Evolutionary conservation across 2,113 vertebrate species (phyloP), one percentile per base, ranked within the genome.

Genomic region (Felis chaus): DNA sequence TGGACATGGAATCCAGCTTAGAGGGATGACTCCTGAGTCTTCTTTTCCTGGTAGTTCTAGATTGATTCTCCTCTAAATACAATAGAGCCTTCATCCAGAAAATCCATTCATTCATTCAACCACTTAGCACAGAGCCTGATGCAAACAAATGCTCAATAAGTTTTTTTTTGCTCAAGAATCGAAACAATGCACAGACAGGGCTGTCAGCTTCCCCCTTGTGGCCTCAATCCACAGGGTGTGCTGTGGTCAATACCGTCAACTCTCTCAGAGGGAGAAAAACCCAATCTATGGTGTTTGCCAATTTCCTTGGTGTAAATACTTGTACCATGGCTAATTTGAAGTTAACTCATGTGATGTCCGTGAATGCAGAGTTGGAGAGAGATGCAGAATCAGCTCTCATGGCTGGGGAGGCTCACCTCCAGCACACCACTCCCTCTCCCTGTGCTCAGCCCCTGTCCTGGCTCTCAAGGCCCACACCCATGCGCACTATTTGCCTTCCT

Each of bases 141-240:
- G 69, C 50, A 63, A 94, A 89, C 65, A 95, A 92, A 88, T 74
- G 12, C 15, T 94, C n/a, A 21, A 4, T 57, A 15, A 39, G 18
- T 65, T 41, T 97, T 91, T 91, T 76, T 97, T 91, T 76, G 57
- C 79, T 78, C n/a, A 57, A 85, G 57, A 94, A 61, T 94, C 0
- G 2, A 93, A 79, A 86, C 61, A 61, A 76, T 19, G 21, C 63
- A 68, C 65, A 61, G 61, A 92, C 23, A 90, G 11, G 21, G 36
- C 50, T 57, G 48, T 82, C 36, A 69, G 80, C 61, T 53, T 90
- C 79, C 89, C 36, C 74, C 39, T 71, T 23, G 15, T 88, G 80
- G 45, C 53, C 63, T 92, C n/a, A 33, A 88, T 50, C 21, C 80
- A 81, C 45, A 27, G 2, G 13, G 1, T 69, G 53, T 19, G 53